Percentiles rank a stretch among this genome's conserved stretches.
phyloP scores from a whole-genome alignment of 1,140 invertebrate species.

The Thrips palmi region DNA sequence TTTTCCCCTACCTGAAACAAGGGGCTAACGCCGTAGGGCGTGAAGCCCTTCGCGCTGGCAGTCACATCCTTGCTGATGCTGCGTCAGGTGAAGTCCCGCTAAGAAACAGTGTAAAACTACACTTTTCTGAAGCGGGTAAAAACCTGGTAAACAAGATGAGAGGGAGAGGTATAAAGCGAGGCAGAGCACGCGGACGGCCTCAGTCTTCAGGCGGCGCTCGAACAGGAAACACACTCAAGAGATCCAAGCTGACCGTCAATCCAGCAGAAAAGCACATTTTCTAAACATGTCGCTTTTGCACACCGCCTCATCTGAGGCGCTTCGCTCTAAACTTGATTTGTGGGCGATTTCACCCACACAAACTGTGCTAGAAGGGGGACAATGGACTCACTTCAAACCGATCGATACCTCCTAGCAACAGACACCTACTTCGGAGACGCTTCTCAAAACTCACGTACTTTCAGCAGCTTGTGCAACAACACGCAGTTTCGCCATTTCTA shows the following conservation, averaged over 20 bases:
- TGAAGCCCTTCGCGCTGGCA: slow-evolving; percentile 17
- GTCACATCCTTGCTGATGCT: slow-evolving; percentile 16
- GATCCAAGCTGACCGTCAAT: too few species aligned
- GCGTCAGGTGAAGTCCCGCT: slow-evolving; percentile 11
- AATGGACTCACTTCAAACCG: slow-evolving; percentile 23
- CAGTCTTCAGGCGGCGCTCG: slow-evolving; percentile 3
- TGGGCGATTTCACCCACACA: slow-evolving; percentile 24
- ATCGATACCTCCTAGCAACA: slow-evolving; percentile 23
- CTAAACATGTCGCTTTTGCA: slow-evolving; percentile 16
- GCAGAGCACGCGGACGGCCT: slow-evolving; percentile 14
- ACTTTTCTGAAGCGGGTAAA: slow-evolving; percentile 14
- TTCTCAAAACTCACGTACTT: too few species aligned
- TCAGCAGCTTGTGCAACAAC: too few species aligned
- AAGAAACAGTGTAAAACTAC: slow-evolving; percentile 15
- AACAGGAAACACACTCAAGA: slow-evolving; percentile 8
- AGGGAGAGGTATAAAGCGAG: slow-evolving; percentile 10
- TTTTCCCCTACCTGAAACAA: slow-evolving; percentile 17
- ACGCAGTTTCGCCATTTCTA: too few species aligned
- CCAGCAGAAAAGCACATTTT: slow-evolving; percentile 6
- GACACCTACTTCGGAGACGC: too few species aligned
- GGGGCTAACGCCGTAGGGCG: slow-evolving; percentile 17
- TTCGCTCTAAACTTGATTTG: slow-evolving; percentile 24
- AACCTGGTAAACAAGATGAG: slow-evolving; percentile 14
- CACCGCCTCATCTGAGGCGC: slow-evolving; percentile 16
- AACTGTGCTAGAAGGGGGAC: slow-evolving; percentile 21